Evolutionary conservation across 1,140 invertebrate genomes (phyloP), one percentile per base, ranked within the genome.

Genomic region (Ceratina japonica): DNA sequence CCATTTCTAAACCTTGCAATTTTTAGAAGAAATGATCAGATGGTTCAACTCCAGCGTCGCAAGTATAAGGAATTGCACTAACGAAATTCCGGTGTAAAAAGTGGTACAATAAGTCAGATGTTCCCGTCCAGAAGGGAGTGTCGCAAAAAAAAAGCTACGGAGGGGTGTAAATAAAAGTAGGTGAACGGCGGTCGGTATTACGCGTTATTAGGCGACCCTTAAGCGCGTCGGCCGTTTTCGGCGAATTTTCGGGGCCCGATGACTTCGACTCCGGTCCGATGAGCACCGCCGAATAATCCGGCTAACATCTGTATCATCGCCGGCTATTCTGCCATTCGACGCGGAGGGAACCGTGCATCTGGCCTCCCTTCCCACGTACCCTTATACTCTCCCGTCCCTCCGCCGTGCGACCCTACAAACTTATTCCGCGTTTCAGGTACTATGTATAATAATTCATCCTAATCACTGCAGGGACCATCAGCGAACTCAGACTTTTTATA

Each of bases 221-320:
- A 90, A 89, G n/a, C 91, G 88, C 86, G 84, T 81, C 82, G 79
- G 66, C 69, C 68, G 79, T 74, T 83, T 86, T 87, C 86, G 71
- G 56, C 73, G 65, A 76, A 66, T 64, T 78, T 65, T 80, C 71
- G 63, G 71, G 20, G 10, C 73, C 31, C 76, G 72, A 58, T 86
- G 84, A 86, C 84, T 85, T 62, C 84, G 56, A 68, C 20, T 44
- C n/a, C 83, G 76, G 65, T 79, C 63, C 80, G 79, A 37, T 77
- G 84, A 85, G n/a, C 84, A 86, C 62, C 44, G 20, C 52, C 10
- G 31, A 52, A 27, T 75, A 49, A 83, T 83, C 37, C 68, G 22
- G 81, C 71, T 91, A 90, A 91, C 91, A 91, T 91, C 89, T 91
- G 91, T 91, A 91, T 91, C 91, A 91, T 90, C 84, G 81, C 22